Conservation (phyloP, 2,888 invertebrate genomes). For the Drosophila ezoana region DNA sequence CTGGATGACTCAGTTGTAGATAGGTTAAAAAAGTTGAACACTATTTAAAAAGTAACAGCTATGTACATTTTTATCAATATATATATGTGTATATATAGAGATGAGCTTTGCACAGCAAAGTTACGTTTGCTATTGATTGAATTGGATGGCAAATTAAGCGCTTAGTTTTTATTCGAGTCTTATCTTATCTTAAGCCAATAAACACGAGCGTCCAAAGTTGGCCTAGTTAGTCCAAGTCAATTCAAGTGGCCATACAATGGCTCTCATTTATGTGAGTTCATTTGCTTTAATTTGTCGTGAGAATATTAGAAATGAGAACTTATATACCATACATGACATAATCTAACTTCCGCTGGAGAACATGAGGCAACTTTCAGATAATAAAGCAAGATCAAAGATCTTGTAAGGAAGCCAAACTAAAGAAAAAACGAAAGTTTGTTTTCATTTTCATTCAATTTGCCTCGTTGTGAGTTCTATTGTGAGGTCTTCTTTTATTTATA, state of each 20-base stretch:
- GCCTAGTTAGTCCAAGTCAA: slow-evolving; percentile 7
- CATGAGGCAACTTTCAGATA: slow-evolving; percentile 12
- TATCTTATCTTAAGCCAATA: slow-evolving; percentile 31
- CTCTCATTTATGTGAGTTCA: slow-evolving; percentile 35
- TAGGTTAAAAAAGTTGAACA: slow-evolving; percentile 24
- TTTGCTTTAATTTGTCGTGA: slow-evolving; percentile 30
- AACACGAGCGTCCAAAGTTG: slow-evolving; percentile 20
- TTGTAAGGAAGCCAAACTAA: not conserved
- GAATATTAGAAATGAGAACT: too few relatives aligned
- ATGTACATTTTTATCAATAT: slow-evolving; percentile 3
- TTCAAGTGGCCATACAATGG: slow-evolving; percentile 39
- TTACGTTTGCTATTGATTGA: slow-evolving; percentile 24
- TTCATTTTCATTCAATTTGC: slow-evolving; percentile 39
- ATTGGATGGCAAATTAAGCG: slow-evolving; percentile 9
- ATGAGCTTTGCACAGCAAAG: not conserved
- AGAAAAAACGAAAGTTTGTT: slow-evolving; percentile 48
- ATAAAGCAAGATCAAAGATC: slow-evolving; percentile 25
- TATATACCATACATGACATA: slow-evolving; percentile 1
- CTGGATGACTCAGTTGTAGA: slow-evolving; percentile 22
- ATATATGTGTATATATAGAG: slow-evolving; percentile 10
- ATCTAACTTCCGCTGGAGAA: slow-evolving; percentile 33
- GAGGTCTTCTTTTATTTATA: slow-evolving; percentile 1
- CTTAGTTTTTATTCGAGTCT: not conserved
- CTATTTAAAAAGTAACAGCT: too few relatives aligned
- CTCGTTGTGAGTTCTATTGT: slow-evolving; percentile 26